phyloP scores from a whole-genome alignment of 2,797 vertebrate species.

The Gobio occitaniae region DNA sequence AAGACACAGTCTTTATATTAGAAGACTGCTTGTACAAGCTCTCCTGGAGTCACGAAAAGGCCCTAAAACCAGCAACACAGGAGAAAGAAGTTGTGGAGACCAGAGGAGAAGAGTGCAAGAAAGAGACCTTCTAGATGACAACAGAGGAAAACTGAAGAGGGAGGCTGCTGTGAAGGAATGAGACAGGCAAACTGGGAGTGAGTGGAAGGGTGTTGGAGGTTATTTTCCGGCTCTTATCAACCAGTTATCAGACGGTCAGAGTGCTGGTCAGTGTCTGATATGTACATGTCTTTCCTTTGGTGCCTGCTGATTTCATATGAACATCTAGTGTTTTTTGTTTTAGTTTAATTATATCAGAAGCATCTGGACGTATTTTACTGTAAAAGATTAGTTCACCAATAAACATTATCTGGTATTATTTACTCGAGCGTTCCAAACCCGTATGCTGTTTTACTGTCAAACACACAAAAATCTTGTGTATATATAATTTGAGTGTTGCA shows the following conservation, averaged over 20 bases:
- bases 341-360: neutral
- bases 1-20: neutral
- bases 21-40: neutral
- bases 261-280: constrained; percentile 18
- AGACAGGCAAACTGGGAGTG: neutral
- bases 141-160: neutral
- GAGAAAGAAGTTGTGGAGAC: constrained; percentile 3
- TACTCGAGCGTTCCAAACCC: neutral
- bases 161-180: neutral
- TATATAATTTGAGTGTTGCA: neutral
- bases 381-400: neutral
- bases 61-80: neutral
- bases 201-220: constrained; percentile 10
- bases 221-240: constrained; percentile 7
- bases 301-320: neutral
- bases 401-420: neutral
- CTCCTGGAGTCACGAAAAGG: neutral
- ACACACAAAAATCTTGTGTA: neutral
- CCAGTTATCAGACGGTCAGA: neutral
- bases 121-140: neutral
- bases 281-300: constrained; percentile 13
- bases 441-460: neutral
- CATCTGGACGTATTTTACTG: neutral
- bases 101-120: neutral
- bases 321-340: neutral